A percentile compares a stretch with the other conserved stretches of the same genome.
Conservation (phyloP, 2,888 invertebrate genomes). For the Ectemnius cavifrons region DNA sequence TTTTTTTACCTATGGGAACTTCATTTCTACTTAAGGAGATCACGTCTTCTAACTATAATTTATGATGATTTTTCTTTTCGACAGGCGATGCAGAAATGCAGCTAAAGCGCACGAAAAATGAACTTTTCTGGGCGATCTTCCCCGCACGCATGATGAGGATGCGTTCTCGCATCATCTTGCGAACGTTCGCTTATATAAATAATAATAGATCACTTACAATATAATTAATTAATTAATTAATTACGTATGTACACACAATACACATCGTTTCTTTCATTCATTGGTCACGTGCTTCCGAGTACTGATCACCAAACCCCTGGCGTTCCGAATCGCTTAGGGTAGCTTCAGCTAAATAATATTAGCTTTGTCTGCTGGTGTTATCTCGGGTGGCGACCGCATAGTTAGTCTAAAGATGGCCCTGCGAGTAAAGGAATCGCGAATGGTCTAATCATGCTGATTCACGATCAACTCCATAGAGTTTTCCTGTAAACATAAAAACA, state of each 20-base stretch:
- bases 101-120: too few species aligned
- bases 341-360: constrained; percentile 46
- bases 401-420: constrained; percentile 60
- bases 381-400: background rate
- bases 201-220: constrained; percentile 73
- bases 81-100: too few species aligned
- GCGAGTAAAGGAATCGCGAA: constrained; percentile 52
- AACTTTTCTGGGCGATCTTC: constrained; percentile 5
- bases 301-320: constrained; percentile 68
- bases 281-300: constrained; percentile 55
- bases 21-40: too few species aligned
- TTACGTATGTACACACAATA: constrained; percentile 77
- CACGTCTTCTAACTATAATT: too few species aligned
- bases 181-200: constrained; percentile 56
- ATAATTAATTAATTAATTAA: constrained; percentile 62
- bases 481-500: constrained; percentile 65
- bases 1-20: too few species aligned
- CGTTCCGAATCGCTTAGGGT: constrained; percentile 35
- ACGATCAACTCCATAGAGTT: constrained; percentile 76
- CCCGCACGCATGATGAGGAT: background rate
- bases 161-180: background rate
- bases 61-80: too few species aligned
- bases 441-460: constrained; percentile 64
- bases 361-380: background rate
- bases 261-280: constrained; percentile 60